A percentile compares a stretch with the other conserved stretches of the same genome.
phyloP scores from a whole-genome alignment of 2,797 vertebrate species.

The Margarornis squamiger region DNA sequence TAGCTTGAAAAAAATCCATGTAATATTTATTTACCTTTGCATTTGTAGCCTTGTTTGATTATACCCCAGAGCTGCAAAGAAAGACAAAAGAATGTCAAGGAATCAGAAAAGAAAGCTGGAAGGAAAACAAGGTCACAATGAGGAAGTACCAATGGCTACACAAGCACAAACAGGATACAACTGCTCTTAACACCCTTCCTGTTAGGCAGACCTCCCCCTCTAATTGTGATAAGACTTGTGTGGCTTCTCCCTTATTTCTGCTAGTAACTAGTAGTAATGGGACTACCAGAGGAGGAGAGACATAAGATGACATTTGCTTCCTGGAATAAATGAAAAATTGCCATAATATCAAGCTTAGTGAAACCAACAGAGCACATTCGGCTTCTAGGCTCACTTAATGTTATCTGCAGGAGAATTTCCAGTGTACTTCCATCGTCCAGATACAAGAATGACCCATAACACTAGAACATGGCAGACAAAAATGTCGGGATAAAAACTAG shows the following conservation, averaged over 20 bases:
- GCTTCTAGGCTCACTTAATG: not conserved
- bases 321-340: not conserved
- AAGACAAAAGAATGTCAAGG: conserved; percentile 74
- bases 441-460: not conserved
- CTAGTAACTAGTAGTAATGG: not conserved
- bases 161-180: conserved; percentile 83
- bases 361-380: not conserved
- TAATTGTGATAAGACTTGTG: conserved; percentile 32
- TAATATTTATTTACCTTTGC: conserved; percentile 87
- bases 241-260: conserved; percentile 44
- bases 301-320: not conserved
- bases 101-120: conserved; percentile 65
- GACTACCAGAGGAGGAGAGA: not conserved
- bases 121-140: conserved; percentile 70
- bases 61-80: conserved; percentile 95
- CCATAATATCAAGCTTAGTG: not conserved
- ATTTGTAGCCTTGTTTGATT: conserved; percentile 99
- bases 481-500: not conserved
- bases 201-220: conserved; percentile 44
- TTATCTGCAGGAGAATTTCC: not conserved
- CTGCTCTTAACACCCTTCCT: conserved; percentile 84
- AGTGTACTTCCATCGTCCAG: not conserved
- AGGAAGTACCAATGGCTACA: conserved; percentile 69
- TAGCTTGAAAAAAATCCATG: not conserved
- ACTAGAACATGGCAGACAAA: not conserved